Evolutionary conservation across 30 jellyfish, hydroid and myxozoan genomes (phyloP).

Genomic region (Turritopsis rubra): DNA sequence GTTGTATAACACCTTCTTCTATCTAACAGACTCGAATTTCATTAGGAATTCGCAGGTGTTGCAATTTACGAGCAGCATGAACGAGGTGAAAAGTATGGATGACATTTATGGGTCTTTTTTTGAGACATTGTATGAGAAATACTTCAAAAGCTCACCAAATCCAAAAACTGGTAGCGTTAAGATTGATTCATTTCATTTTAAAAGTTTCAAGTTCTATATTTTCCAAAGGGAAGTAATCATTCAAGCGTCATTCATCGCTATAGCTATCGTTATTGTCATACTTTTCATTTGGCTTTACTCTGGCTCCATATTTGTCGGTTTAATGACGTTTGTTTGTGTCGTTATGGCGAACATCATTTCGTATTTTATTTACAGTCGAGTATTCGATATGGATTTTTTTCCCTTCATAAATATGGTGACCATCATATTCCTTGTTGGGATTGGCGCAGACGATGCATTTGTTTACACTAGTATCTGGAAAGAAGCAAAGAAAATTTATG

Average conservation of each 20-base stretch:
- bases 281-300: conserved; percentile 56
- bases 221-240: conserved; percentile 43
- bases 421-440: conserved; percentile 71
- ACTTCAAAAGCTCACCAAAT: conserved; percentile 37
- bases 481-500: conserved; percentile 51
- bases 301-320: conserved; percentile 65
- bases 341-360: conserved; percentile 60
- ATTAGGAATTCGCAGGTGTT: conserved; percentile 27
- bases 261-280: conserved; percentile 49
- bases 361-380: conserved; percentile 80
- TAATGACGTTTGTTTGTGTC: conserved; percentile 70
- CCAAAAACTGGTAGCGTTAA: conserved; percentile 41
- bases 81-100: conserved; percentile 4
- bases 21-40: conserved; percentile 45
- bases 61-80: conserved; percentile 43
- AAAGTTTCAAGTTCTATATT: conserved; percentile 25
- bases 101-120: not conserved
- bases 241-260: conserved; percentile 48
- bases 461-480: conserved; percentile 84
- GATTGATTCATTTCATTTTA: conserved; percentile 52
- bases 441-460: conserved; percentile 97
- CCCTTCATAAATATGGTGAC: conserved; percentile 80
- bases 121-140: conserved; percentile 40
- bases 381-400: conserved; percentile 65
- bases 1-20: conserved; percentile 43